phyloP scores from a whole-genome alignment of 2,113 vertebrate genomes.

The Osmerus eperlanus region DNA sequence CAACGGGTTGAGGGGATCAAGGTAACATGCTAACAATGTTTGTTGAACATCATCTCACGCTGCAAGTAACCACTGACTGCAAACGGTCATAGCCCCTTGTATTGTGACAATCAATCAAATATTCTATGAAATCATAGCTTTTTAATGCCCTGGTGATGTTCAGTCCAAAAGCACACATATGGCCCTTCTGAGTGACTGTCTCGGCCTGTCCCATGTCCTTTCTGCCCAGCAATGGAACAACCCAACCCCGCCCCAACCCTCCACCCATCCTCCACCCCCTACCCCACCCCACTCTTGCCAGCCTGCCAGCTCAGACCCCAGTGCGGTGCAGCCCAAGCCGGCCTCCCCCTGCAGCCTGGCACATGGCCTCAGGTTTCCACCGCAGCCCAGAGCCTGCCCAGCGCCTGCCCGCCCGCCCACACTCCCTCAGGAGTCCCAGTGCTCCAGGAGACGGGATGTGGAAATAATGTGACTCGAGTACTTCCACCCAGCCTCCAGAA shows the following conservation, averaged over 20 bases:
- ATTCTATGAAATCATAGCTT: no score
- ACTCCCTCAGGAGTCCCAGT: slow-evolving; percentile 55
- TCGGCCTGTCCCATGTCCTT: no score
- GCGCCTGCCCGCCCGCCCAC: slow-evolving; percentile 50
- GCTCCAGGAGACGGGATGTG: slow-evolving; percentile 73
- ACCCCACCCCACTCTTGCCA: neutral
- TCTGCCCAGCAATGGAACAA: no score
- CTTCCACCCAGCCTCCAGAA: slow-evolving; percentile 80
- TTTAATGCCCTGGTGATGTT: no score
- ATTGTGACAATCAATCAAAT: no score
- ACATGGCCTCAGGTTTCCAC: slow-evolving; percentile 67
- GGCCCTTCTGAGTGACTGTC: no score
- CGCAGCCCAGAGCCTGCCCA: slow-evolving; percentile 57
- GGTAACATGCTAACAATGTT: neutral
- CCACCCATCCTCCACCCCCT: slow-evolving; percentile 19
- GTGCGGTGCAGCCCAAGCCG: slow-evolving; percentile 41
- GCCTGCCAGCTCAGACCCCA: slow-evolving; percentile 35
- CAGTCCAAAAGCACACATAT: no score
- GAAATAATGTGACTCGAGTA: slow-evolving; percentile 71
- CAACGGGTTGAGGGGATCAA: slow-evolving; percentile 1
- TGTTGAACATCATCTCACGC: neutral
- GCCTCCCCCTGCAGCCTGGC: slow-evolving; percentile 60
- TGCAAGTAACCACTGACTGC: neutral
- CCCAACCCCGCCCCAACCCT: no score
- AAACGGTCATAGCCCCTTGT: neutral